Evolutionary conservation across 2,113 vertebrate species (phyloP).

Genomic region (Gracilinanus agilis): DNA sequence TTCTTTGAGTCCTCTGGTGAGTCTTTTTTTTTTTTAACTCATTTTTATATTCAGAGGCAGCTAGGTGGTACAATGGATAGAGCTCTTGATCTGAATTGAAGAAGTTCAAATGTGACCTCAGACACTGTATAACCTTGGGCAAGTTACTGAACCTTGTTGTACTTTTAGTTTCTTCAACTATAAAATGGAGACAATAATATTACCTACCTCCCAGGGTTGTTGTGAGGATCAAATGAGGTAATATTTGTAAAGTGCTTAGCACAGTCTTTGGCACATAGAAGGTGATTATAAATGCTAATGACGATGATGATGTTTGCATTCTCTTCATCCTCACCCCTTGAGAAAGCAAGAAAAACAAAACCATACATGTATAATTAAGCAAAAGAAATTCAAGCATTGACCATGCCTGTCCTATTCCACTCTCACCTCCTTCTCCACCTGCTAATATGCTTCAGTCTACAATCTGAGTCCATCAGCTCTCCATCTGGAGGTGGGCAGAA

Average conservation of each 20-base stretch:
- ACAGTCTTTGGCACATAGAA: not conserved
- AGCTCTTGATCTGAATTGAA: not conserved
- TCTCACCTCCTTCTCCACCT: not conserved
- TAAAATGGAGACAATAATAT: not conserved
- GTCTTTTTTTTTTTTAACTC: not conserved
- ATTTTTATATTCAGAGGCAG: not conserved
- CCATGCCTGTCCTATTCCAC: not conserved
- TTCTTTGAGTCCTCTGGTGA: not conserved
- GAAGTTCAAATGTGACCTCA: not conserved
- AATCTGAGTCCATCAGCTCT: not conserved
- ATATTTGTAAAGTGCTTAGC: too few species aligned
- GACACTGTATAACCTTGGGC: not conserved
- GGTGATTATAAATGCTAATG: not conserved
- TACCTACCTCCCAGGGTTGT: not conserved
- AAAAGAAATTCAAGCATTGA: not conserved
- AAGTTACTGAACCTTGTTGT: not conserved
- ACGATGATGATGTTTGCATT: not conserved
- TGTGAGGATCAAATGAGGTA: not conserved
- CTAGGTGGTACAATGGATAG: not conserved
- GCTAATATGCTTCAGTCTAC: not conserved
- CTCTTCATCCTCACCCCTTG: accelerated
- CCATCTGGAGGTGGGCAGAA: not conserved
- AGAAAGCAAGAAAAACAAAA: not conserved
- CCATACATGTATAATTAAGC: not conserved
- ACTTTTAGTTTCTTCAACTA: not conserved